A percentile compares a stretch with the other conserved stretches of the same genome.
Conservation (phyloP, 2,888 invertebrate genomes). For the Diarsia brunnea region DNA sequence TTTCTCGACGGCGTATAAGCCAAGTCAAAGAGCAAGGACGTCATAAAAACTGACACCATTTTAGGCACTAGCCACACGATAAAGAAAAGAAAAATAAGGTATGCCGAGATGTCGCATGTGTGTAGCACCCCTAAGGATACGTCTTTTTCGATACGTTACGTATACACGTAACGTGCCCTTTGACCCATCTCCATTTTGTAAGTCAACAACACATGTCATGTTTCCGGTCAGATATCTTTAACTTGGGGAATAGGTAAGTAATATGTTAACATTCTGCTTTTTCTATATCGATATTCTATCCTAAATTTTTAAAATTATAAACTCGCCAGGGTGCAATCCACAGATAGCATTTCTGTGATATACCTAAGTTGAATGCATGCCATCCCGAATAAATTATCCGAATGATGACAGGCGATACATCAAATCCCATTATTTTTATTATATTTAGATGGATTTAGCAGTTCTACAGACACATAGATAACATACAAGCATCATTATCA, state of each 20-base stretch:
- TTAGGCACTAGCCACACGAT: too few species aligned
- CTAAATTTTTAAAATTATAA: too few species aligned
- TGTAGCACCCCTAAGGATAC: background rate
- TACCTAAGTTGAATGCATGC: background rate
- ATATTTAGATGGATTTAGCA: background rate
- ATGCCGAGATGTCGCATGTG: background rate
- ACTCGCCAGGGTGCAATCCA: too few species aligned
- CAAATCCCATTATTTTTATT: background rate
- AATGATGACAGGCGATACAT: background rate
- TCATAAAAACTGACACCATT: too few species aligned
- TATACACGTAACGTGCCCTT: conserved; percentile 28
- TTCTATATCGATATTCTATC: background rate
- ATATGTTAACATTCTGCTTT: background rate
- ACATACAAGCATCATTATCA: background rate
- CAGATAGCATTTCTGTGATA: too few species aligned
- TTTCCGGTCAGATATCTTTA: background rate
- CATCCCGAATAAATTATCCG: background rate
- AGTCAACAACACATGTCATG: conserved; percentile 18
- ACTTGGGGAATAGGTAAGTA: conserved; percentile 3
- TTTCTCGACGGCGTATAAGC: too few species aligned
- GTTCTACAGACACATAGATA: background rate
- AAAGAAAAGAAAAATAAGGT: too few species aligned
- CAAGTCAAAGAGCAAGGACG: too few species aligned
- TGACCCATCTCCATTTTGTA: conserved; percentile 34
- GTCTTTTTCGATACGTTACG: conserved; percentile 25